These are phyloP conservation scores for Archilochus colubris DNA, from an alignment of 2,113 vertebrate genomes.

Conservation along the genomic window DNA sequence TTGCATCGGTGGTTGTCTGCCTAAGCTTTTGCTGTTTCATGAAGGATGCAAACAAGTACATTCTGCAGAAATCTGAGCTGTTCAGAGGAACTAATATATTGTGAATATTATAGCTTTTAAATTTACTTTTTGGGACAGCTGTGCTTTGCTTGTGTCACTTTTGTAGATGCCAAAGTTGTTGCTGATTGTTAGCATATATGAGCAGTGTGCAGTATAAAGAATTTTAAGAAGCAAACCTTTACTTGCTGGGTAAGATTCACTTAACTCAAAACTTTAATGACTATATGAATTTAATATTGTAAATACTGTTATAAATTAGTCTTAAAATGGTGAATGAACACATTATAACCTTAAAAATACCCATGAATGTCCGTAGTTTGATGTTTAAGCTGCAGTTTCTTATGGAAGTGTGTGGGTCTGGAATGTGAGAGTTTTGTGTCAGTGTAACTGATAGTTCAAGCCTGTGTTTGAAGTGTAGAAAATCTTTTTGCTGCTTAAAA, in stretches of 20 bases:
- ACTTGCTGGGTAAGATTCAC: not conserved
- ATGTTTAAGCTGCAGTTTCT: not conserved
- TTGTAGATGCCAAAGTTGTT: not conserved
- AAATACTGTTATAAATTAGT: not conserved
- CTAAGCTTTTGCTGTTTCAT: not conserved
- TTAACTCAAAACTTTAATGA: not conserved
- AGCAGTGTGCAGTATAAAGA: not conserved
- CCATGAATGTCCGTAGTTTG: not conserved
- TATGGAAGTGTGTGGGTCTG: not conserved
- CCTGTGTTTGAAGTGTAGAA: not conserved
- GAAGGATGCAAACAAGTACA: not conserved
- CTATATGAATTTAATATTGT: not conserved
- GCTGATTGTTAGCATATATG: not conserved
- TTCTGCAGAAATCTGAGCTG: not conserved
- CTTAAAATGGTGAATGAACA: not conserved
- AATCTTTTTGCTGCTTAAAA: not conserved
- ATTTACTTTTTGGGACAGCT: not conserved
- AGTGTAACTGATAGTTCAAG: not conserved
- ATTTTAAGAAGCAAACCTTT: not conserved
- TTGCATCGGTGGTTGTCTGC: not conserved
- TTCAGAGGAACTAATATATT: not conserved
- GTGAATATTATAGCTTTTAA: not conserved
- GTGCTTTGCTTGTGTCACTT: not conserved
- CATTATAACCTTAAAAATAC: not conserved
- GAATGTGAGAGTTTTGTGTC: accelerated